Base-by-base conservation (phyloP, 2,888 invertebrate genomes). In the Cantharis lateralis region DNA sequence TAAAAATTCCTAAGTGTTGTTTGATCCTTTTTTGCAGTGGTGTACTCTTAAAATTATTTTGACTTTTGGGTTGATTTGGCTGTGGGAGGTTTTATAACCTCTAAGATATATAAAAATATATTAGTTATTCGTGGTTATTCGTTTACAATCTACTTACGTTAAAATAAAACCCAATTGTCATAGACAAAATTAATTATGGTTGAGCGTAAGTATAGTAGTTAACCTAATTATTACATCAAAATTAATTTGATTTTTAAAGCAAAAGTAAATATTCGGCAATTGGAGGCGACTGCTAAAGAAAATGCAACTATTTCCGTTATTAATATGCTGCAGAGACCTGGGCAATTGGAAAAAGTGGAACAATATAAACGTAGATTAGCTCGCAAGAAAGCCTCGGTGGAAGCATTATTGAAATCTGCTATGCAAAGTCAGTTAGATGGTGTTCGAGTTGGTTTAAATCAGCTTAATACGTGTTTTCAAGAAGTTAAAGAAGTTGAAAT, bases 351-450 rank as follows among this genome's bases (percentile, higher is more conserved):
- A 87, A 98, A 93, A 91, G 93, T 95, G 5, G 95, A 95, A 84
- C 94, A 95, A 85, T 94, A 94, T 83, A 94, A 94, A 86, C 91
- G 93, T 80, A 89, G 94, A 83, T 93, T 94, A 78, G 91, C 92
- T 10, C 91, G 95, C 76, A 95, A 95, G 83, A 95, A 97, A 89
- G 95, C 95, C 0, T 96, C 97, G 3, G 96, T 97, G 10, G 98
- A 98, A 87, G 96, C 97, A 0, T 95, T 97, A 91, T 87, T 99
- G 18, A 98, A 99, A 89, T 98, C 98, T n/a, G 98, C 98, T 0
- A 97, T 99, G 90, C 98, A 99, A 88, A 97, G 98, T 80, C 98
- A 99, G 88, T 89, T 99, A 73, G 99, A 99, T 88, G 98, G 98
- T 0, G 98, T 99, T 0, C 93, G 96, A 82, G 95, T 96, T 11